Evolutionary conservation across 2,888 invertebrate genomes (phyloP).

Genomic region (Lasioglossum zephyrum): DNA sequence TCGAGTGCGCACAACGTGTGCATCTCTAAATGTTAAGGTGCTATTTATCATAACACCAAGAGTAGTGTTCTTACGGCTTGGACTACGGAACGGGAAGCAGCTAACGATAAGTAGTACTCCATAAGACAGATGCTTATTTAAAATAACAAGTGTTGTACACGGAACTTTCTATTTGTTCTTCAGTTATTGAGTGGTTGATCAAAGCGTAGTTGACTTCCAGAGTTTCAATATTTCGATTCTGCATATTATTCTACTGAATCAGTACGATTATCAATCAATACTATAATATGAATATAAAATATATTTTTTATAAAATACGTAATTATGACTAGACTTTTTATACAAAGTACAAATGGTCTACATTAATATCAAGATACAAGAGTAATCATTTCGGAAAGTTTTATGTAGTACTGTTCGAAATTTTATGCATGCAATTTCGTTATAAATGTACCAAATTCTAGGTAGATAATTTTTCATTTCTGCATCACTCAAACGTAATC

Average conservation of each 20-base stretch:
- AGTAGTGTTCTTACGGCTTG: background rate
- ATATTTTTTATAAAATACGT: background rate
- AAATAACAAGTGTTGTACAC: background rate
- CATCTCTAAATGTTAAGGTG: background rate
- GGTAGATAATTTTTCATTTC: background rate
- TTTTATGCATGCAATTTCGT: background rate
- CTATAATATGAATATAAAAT: background rate
- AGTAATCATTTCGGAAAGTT: background rate
- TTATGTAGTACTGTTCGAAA: background rate
- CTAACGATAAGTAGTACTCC: slow-evolving; percentile 2
- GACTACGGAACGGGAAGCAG: slow-evolving; percentile 8
- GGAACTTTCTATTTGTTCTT: background rate
- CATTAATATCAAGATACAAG: background rate
- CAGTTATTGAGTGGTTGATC: background rate
- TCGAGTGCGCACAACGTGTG: background rate
- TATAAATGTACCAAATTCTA: background rate
- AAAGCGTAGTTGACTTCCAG: background rate
- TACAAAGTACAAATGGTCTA: background rate
- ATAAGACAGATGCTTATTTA: background rate
- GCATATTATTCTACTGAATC: background rate
- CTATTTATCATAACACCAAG: background rate
- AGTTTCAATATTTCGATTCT: background rate
- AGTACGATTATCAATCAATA: background rate
- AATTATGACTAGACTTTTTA: background rate
- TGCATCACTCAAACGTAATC: background rate